These are phyloP conservation scores for Xiphorhynchus elegans DNA, from an alignment of 2,113 vertebrate species.

Conservation along the genomic window DNA sequence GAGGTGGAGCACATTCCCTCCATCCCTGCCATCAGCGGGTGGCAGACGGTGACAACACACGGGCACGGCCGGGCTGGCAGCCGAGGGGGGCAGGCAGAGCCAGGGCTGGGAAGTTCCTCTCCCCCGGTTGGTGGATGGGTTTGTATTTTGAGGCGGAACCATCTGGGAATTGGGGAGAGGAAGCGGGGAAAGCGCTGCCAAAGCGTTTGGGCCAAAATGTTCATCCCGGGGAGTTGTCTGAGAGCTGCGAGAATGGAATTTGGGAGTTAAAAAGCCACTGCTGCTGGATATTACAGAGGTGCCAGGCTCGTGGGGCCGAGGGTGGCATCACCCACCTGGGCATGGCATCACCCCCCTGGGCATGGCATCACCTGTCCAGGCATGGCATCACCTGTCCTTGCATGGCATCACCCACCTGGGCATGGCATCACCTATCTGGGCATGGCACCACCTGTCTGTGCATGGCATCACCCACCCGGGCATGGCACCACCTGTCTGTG, in stretches of 20 bases:
- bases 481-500: background rate
- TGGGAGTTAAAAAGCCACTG: fast-evolving
- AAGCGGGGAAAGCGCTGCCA: background rate
- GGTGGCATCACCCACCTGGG: background rate
- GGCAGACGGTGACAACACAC: background rate
- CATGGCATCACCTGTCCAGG: background rate
- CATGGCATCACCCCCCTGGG: background rate
- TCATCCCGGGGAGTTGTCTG: background rate
- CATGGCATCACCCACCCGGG: background rate
- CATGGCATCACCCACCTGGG: background rate
- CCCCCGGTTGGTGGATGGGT: background rate
- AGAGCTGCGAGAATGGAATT: background rate
- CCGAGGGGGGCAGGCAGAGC: background rate
- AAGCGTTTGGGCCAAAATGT: fast-evolving
- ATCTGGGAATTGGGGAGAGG: background rate
- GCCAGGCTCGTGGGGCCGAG: fast-evolving
- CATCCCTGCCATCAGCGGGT: background rate
- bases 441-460: too few species aligned
- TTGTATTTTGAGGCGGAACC: background rate
- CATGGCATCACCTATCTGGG: background rate
- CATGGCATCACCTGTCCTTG: too few species aligned
- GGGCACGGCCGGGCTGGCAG: background rate
- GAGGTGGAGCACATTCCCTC: background rate
- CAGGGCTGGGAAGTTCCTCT: background rate
- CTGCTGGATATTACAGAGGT: fast-evolving